These are phyloP conservation scores for Polymixis lichenea DNA, from an alignment of 2,888 invertebrate genomes.

Conservation along the genomic window DNA sequence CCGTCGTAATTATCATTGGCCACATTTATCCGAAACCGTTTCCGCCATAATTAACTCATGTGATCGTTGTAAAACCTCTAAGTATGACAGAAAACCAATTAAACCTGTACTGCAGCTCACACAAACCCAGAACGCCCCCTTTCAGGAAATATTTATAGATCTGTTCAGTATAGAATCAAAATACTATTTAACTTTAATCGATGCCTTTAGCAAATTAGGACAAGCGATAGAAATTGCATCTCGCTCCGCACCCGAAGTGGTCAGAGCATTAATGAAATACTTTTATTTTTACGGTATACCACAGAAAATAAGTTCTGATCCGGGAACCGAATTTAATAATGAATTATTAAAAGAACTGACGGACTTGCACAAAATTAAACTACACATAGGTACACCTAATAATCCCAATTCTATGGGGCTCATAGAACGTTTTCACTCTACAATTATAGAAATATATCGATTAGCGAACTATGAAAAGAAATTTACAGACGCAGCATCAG, in stretches of 20 bases:
- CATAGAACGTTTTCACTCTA: background rate
- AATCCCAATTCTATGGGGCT: background rate
- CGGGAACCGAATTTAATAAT: background rate
- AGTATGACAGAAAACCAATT: slow-evolving; percentile 1
- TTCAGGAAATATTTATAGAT: background rate
- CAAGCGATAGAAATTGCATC: slow-evolving; percentile 3
- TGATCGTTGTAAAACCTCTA: slow-evolving; percentile 1
- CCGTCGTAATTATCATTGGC: too few relatives aligned
- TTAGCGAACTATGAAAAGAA: slow-evolving; percentile 8
- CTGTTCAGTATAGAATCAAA: background rate
- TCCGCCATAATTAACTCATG: slow-evolving; percentile 2
- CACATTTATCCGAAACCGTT: too few relatives aligned
- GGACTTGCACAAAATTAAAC: background rate
- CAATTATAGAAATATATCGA: background rate
- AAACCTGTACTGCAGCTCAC: background rate
- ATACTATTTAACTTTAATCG: slow-evolving; percentile 2
- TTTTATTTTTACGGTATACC: background rate
- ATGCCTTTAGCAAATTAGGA: background rate
- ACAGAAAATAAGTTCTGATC: slow-evolving; percentile 1
- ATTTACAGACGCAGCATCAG: slow-evolving; percentile 9
- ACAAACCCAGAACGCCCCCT: too few relatives aligned
- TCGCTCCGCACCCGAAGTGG: background rate
- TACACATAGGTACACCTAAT: background rate
- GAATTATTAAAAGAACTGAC: slow-evolving; percentile 2
- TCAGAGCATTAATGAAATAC: background rate